phyloP scores from a whole-genome alignment of 2,888 invertebrate species.

The Lottia scabra region DNA sequence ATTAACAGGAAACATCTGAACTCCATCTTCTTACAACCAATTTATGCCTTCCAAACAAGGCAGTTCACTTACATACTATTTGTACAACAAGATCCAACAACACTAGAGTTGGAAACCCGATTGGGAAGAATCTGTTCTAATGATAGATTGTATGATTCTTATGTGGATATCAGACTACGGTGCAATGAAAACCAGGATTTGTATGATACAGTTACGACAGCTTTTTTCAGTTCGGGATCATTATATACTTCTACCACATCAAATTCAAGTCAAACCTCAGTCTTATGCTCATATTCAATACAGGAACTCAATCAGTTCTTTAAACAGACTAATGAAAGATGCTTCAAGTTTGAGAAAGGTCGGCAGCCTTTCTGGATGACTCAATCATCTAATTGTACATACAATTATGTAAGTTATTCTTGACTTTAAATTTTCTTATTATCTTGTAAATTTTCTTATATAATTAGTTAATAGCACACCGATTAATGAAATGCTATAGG shows the following conservation, averaged over 20 bases:
- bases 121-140: slow-evolving; percentile 1
- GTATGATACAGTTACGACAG: neutral
- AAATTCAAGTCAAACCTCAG: neutral
- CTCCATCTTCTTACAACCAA: neutral
- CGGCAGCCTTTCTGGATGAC: neutral
- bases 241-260: neutral
- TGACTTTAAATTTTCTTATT: too few species aligned
- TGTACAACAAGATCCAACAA: neutral
- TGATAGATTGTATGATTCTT: neutral
- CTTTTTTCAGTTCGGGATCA: neutral
- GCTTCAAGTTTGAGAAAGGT: neutral
- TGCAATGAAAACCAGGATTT: neutral
- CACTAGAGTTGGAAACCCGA: neutral
- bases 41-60: neutral
- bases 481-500: too few species aligned
- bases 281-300: neutral
- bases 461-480: too few species aligned
- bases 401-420: neutral
- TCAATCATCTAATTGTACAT: neutral
- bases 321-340: neutral
- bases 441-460: too few species aligned
- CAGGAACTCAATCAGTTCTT: neutral
- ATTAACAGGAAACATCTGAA: neutral
- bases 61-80: neutral
- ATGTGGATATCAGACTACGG: neutral